Evolutionary conservation across 2,797 vertebrate species (phyloP).

Genomic region (Gallinago stenura): DNA sequence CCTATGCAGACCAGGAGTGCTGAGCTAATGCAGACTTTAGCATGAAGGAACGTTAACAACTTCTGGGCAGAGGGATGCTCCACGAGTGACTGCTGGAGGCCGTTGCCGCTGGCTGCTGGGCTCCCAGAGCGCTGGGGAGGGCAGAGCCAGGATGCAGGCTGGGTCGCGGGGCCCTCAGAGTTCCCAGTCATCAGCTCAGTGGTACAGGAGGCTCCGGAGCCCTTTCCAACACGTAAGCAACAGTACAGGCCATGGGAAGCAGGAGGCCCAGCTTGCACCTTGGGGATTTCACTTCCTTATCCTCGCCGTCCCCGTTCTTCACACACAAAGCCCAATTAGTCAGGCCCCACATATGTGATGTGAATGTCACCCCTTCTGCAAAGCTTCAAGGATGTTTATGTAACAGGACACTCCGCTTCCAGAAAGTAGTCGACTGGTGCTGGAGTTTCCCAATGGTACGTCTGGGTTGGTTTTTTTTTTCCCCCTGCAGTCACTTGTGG

Average conservation of each 20-base stretch:
- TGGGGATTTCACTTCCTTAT: conserved; percentile 71
- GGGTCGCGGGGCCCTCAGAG: not conserved
- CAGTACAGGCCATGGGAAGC: conserved; percentile 60
- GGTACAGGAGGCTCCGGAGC: conserved; percentile 12
- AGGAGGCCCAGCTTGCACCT: conserved; percentile 65
- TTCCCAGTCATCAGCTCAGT: conserved; percentile 23
- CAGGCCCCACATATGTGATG: conserved; percentile 31
- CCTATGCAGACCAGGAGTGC: not conserved
- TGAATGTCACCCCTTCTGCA: conserved; percentile 60
- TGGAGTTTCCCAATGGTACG: conserved; percentile 35
- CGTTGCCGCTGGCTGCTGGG: not conserved
- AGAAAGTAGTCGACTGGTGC: conserved; percentile 29
- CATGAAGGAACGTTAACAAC: accelerated
- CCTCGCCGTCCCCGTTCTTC: conserved; percentile 19
- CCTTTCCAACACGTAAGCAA: conserved; percentile 52
- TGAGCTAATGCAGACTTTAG: not conserved
- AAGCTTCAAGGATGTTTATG: conserved; percentile 70
- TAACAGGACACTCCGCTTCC: conserved; percentile 58
- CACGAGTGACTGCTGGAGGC: not conserved
- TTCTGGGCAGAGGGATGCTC: not conserved
- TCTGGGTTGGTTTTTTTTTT: not conserved
- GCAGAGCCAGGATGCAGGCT: not conserved
- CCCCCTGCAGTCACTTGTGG: not conserved
- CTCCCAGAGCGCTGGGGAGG: not conserved
- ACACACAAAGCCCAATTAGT: conserved; percentile 66